phyloP scores from a whole-genome alignment of 2,888 invertebrate genomes.

The Heliconius hortense region DNA sequence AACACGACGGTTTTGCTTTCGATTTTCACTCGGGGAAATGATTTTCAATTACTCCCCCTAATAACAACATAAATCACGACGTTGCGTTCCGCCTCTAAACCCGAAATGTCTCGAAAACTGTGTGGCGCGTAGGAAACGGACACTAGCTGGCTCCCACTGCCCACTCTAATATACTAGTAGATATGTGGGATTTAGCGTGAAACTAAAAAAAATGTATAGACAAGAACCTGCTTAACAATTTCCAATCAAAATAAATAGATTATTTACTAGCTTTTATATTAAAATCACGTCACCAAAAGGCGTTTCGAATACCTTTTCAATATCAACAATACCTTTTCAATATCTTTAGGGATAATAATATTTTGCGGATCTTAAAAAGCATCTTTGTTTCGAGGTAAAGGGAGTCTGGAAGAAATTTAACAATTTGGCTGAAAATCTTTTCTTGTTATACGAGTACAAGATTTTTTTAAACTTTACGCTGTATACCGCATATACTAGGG shows the following conservation, averaged over 20 bases:
- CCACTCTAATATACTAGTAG: too few relatives aligned
- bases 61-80: too few relatives aligned
- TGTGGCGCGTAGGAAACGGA: too few relatives aligned
- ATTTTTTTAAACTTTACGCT: neutral
- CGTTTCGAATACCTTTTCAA: constrained; percentile 18
- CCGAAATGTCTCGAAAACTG: too few relatives aligned
- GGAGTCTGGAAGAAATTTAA: constrained; percentile 13
- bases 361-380: constrained; percentile 15
- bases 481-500: neutral
- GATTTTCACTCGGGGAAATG: too few relatives aligned
- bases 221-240: too few relatives aligned
- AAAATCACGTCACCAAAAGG: neutral
- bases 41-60: too few relatives aligned
- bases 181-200: too few relatives aligned
- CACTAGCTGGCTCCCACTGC: too few relatives aligned
- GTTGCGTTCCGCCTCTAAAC: too few relatives aligned
- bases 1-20: too few relatives aligned
- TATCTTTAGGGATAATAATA: constrained; percentile 11
- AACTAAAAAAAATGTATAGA: too few relatives aligned
- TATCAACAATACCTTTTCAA: constrained; percentile 26
- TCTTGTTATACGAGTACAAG: neutral
- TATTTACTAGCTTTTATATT: neutral
- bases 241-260: neutral
- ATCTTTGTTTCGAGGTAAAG: constrained; percentile 22
- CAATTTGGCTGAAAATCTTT: neutral